Base-by-base conservation (phyloP, 37 sponge, comb jelly and placozoan species). In the Haliclona indistincta region DNA sequence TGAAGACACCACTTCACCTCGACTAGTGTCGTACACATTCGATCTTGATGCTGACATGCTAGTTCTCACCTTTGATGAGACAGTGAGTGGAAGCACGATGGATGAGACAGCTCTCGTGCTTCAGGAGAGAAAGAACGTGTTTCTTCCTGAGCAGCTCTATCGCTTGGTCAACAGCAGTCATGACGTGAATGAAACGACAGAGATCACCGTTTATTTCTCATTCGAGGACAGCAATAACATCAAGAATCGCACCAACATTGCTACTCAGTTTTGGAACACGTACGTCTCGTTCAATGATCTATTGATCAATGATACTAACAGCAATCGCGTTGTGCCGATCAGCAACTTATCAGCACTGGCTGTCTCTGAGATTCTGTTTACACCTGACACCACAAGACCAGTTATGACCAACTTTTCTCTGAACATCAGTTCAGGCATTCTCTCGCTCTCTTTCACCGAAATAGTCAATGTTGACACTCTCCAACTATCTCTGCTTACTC, bases 21-120 rank as follows among this genome's bases (percentile, higher is more conserved):
- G 54, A 0, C 68, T 95, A 35, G 52, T 64, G 39, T 29, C 38
- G 0, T 95, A 81, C 64, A 75, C 65, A 42, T 69, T 91, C 11
- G 92, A 95, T 65, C 61, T 91, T 17, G 56, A 88, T 56, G 40
- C 71, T 10, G 68, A 78, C 66, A 40, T 91, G 19, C 66, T 95
- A 0, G 56, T 63, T 7, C 78, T 95, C 23, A 85, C 92, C 8
- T 95, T 95, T 47, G 77, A 88, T 70, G 96, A 95, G 49, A 95
- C 96, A 17, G 89, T 91, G 0, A 79, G 63, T 63, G 85, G 84
- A 2, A 54, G 67, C 2, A 82, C 89, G 7, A 60, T 95, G 38
- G 75, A 85, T 58, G 92, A 81, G 23, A 81, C 89, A 22, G 52
- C 75, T 30, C 81, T 91, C 33, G 37, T 81, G 23, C 51, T 95